Conservation (phyloP, 2,113 vertebrate genomes). For the Melanotaenia duboulayi region DNA sequence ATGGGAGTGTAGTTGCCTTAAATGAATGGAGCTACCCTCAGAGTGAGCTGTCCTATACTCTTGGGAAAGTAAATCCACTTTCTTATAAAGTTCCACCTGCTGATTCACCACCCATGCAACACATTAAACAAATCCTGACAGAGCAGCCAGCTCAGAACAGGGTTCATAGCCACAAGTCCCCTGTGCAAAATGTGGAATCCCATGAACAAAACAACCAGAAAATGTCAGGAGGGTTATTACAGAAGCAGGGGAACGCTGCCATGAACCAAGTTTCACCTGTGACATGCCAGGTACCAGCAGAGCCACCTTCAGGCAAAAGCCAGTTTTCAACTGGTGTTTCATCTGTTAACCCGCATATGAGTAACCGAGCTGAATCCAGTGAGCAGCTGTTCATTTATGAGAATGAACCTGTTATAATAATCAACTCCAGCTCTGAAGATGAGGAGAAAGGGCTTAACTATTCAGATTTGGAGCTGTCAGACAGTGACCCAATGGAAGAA, state of each 20-base stretch:
- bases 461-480: conserved; percentile 79
- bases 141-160: neutral
- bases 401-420: conserved; percentile 4
- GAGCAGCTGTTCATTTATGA: neutral
- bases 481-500: conserved; percentile 83
- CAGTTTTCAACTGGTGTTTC: neutral
- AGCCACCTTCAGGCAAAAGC: neutral
- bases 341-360: conserved; percentile 5
- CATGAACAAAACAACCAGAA: conserved; percentile 29
- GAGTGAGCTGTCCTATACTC: neutral
- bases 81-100: neutral
- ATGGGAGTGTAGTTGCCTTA: conserved; percentile 39
- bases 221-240: conserved; percentile 18
- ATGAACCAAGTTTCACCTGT: neutral
- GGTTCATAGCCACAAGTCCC: conserved; percentile 10
- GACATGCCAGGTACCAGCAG: neutral
- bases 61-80: conserved; percentile 14
- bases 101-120: neutral
- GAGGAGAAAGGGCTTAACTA: conserved; percentile 58
- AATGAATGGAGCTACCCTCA: conserved; percentile 26
- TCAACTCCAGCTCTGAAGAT: conserved; percentile 66
- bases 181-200: neutral
- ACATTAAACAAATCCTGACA: neutral
- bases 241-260: neutral
- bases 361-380: neutral